These are phyloP conservation scores for Hipposideros larvatus DNA, from an alignment of 2,797 vertebrate species.

Conservation along the genomic window DNA sequence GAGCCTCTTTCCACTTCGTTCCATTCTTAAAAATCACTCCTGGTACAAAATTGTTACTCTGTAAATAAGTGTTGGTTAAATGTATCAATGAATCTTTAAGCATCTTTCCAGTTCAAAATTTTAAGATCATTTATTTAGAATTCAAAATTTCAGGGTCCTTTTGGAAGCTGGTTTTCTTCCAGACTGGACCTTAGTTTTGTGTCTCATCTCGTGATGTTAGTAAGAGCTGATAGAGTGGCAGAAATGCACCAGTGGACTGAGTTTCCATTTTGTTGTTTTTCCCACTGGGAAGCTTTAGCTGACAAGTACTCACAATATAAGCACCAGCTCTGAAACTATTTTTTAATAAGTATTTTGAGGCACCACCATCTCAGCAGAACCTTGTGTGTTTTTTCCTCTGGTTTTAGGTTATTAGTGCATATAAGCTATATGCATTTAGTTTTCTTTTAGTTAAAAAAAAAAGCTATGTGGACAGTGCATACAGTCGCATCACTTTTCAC, in stretches of 20 bases:
- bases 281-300: not conserved
- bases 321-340: not conserved
- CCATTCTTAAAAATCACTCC: not conserved
- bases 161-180: not conserved
- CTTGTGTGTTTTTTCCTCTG: not conserved
- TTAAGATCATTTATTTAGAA: not conserved
- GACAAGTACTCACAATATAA: not conserved
- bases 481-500: not conserved
- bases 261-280: not conserved
- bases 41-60: not conserved
- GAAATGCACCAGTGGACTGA: not conserved
- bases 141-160: not conserved
- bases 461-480: not conserved
- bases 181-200: not conserved
- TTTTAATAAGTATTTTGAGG: not conserved
- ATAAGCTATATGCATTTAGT: not conserved
- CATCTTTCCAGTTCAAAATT: not conserved
- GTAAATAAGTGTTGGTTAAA: constrained; percentile 29
- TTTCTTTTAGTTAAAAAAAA: constrained; percentile 37
- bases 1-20: not conserved
- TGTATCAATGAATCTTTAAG: constrained; percentile 24
- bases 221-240: not conserved
- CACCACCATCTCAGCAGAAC: not conserved
- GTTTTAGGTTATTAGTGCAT: not conserved
- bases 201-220: not conserved